Evolutionary conservation across 2,113 vertebrate genomes (phyloP).

Genomic region (Sardina pilchardus): DNA sequence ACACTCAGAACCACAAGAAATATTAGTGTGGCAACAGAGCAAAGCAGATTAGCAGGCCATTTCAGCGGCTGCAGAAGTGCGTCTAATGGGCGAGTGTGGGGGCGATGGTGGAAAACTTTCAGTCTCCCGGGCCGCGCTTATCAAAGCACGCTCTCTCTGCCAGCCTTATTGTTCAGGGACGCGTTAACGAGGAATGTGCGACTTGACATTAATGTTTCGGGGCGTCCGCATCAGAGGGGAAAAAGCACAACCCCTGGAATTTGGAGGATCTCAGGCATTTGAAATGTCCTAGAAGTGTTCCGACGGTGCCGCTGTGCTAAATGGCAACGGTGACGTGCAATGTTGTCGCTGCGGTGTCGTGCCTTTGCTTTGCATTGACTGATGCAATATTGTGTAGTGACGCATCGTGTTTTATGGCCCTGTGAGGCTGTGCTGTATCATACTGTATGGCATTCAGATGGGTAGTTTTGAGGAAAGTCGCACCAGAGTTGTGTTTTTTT

Average conservation of each 20-base stretch:
- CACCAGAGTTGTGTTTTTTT: neutral
- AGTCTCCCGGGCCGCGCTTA: conserved; percentile 48
- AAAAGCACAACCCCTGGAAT: conserved; percentile 12
- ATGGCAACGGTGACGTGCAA: neutral
- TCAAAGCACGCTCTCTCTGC: conserved; percentile 50
- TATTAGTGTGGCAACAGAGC: conserved; percentile 29
- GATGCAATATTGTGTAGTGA: neutral
- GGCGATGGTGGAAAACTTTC: conserved; percentile 48
- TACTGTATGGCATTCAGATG: neutral
- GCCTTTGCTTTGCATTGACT: neutral
- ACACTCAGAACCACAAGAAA: conserved; percentile 3
- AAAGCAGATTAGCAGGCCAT: conserved; percentile 30
- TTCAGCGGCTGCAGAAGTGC: conserved; percentile 10
- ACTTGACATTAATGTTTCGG: conserved; percentile 19
- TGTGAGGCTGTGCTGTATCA: neutral
- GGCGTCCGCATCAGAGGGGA: conserved; percentile 13
- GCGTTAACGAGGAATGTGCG: neutral
- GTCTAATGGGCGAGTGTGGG: conserved; percentile 44
- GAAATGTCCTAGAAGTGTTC: neutral
- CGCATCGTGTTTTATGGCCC: neutral
- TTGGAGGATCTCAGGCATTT: conserved; percentile 12
- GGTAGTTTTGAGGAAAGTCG: neutral
- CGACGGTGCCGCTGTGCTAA: neutral
- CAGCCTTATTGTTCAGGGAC: conserved; percentile 22
- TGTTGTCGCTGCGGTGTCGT: neutral